These are phyloP conservation scores for Myopa tessellatipennis DNA, from an alignment of 2,888 invertebrate genomes.

Conservation along the genomic window DNA sequence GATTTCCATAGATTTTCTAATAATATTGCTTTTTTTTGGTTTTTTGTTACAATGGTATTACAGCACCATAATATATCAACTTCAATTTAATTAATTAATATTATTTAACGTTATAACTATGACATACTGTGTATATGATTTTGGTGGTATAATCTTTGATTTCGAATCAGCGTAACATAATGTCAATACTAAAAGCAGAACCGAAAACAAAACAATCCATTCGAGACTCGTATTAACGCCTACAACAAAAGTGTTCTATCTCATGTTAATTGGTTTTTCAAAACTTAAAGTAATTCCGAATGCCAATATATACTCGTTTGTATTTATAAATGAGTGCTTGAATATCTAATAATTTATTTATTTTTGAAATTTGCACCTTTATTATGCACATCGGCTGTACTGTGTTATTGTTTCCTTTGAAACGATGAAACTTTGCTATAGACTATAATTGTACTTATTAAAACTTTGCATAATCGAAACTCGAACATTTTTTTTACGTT, in stretches of 20 bases:
- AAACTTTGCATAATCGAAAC: conserved; percentile 44
- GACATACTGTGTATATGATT: neutral
- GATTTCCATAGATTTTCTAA: too few relatives aligned
- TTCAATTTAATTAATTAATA: neutral
- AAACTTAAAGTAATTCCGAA: neutral
- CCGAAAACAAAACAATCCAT: neutral
- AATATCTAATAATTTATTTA: neutral
- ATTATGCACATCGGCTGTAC: too few relatives aligned
- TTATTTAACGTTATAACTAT: neutral
- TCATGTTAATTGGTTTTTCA: neutral
- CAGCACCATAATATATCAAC: neutral
- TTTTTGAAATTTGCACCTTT: too few relatives aligned
- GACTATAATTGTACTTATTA: conserved; percentile 9
- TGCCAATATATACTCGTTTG: neutral
- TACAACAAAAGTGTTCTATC: neutral
- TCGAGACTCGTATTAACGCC: neutral
- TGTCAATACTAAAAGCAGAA: neutral
- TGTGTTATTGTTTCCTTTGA: neutral
- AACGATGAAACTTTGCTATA: neutral
- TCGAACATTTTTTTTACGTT: conserved; percentile 20
- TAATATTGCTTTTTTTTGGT: too few relatives aligned
- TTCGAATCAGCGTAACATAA: neutral
- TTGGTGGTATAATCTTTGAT: neutral
- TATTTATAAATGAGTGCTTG: neutral
- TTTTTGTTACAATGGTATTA: neutral